A percentile compares a stretch with the other conserved stretches of the same genome.
Evolutionary conservation across 1,140 invertebrate genomes (phyloP).

Genomic region (Nasonia giraulti): DNA sequence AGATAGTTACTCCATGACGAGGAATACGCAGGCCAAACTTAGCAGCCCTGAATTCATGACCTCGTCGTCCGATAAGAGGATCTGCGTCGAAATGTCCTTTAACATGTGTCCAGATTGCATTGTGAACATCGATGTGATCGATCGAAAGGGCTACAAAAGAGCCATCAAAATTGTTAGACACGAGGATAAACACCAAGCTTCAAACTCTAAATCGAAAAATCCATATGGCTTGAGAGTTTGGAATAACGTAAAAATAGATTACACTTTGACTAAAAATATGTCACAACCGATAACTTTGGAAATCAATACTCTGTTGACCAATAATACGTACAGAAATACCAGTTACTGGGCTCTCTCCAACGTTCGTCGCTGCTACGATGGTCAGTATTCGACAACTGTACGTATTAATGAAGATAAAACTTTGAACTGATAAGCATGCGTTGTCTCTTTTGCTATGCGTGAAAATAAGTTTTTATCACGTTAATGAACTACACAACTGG

Average conservation of each 20-base stretch:
- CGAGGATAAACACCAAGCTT: not conserved
- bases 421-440: not conserved
- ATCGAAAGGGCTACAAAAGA: slow-evolving; percentile 4
- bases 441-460: too few relatives aligned
- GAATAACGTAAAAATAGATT: slow-evolving; percentile 36
- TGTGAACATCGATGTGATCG: slow-evolving; percentile 23
- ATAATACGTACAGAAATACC: slow-evolving; percentile 5
- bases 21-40: slow-evolving; percentile 29
- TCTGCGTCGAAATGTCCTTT: slow-evolving; percentile 47
- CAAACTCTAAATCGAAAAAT: not conserved
- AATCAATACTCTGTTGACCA: slow-evolving; percentile 34
- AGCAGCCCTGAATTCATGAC: slow-evolving; percentile 27
- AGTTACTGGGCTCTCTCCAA: slow-evolving; percentile 48
- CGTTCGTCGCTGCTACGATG: slow-evolving; percentile 43
- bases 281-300: slow-evolving; percentile 14
- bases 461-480: too few relatives aligned
- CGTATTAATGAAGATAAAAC: not conserved
- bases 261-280: not conserved
- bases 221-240: slow-evolving; percentile 21
- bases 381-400: slow-evolving; percentile 19
- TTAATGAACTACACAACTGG: too few relatives aligned
- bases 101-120: slow-evolving; percentile 40
- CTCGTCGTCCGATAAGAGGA: not conserved
- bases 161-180: not conserved
- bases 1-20: slow-evolving; percentile 39